Evolutionary conservation across 1,140 invertebrate genomes (phyloP).

Genomic region (Leptinotarsa texana): DNA sequence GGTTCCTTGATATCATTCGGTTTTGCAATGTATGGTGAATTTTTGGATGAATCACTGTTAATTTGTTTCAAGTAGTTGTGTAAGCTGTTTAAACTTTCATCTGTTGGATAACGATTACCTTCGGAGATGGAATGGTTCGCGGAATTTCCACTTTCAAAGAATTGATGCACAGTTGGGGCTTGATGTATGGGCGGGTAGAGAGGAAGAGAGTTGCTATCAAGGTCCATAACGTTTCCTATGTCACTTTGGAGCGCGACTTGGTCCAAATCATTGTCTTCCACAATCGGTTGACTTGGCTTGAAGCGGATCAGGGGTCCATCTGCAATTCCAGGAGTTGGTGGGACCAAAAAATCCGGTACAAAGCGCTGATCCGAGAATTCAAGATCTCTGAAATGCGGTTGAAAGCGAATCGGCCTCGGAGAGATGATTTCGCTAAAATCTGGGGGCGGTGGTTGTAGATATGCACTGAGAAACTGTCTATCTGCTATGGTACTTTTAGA

Average conservation of each 20-base stretch:
- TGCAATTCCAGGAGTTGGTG: neutral
- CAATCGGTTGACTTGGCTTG: too few species aligned
- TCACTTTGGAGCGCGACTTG: neutral
- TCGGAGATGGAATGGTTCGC: too few species aligned
- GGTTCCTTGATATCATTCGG: neutral
- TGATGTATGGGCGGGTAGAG: neutral
- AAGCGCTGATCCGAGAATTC: neutral
- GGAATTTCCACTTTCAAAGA: too few species aligned
- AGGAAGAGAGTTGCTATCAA: neutral
- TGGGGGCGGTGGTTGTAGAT: constrained; percentile 9
- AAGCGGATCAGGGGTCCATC: neutral
- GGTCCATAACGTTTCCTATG: neutral
- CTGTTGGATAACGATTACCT: constrained; percentile 1
- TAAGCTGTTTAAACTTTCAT: constrained; percentile 14
- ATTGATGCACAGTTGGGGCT: too few species aligned
- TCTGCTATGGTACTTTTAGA: neutral
- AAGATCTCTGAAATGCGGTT: neutral
- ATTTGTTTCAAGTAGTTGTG: constrained; percentile 27
- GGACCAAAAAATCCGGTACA: neutral
- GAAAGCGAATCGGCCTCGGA: neutral
- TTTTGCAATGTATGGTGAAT: neutral
- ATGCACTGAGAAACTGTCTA: constrained; percentile 11
- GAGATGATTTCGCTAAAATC: neutral
- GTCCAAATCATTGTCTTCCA: neutral
- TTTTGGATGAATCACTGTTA: constrained; percentile 20